These are phyloP conservation scores for Eupelmus urozonus DNA, from an alignment of 2,888 invertebrate genomes.

Conservation along the genomic window DNA sequence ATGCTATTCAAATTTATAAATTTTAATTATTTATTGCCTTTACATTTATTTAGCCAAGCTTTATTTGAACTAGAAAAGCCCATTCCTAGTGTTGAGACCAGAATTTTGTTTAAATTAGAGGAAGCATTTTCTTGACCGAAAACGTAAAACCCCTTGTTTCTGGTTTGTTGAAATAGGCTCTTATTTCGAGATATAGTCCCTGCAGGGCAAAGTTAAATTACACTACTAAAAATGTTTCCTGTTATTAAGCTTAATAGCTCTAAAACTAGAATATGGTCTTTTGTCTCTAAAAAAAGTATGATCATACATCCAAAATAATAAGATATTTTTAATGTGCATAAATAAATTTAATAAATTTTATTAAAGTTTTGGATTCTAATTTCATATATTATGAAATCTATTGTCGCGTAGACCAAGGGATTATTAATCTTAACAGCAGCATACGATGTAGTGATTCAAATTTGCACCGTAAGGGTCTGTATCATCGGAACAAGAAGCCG, in stretches of 20 bases:
- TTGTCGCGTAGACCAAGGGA: too few species aligned
- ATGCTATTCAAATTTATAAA: too few species aligned
- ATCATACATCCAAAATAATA: background rate
- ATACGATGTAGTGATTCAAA: slow-evolving; percentile 2
- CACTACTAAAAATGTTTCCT: background rate
- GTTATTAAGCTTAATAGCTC: background rate
- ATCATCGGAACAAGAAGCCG: background rate
- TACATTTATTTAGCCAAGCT: too few species aligned
- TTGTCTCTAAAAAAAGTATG: background rate
- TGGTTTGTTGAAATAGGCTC: background rate
- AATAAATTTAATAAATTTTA: too few species aligned
- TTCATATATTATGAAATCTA: too few species aligned
- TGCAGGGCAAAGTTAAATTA: background rate
- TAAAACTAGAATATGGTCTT: background rate
- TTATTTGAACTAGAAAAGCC: too few species aligned
- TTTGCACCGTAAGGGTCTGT: background rate
- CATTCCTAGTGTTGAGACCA: too few species aligned
- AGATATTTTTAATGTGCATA: too few species aligned
- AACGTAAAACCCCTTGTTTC: background rate
- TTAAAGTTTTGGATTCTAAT: too few species aligned
- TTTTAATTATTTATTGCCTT: too few species aligned
- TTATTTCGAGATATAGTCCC: slow-evolving; percentile 2
- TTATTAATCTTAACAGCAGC: too few species aligned
- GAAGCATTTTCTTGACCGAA: slow-evolving; percentile 2
- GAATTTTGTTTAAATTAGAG: background rate